Percentiles rank a stretch among this genome's conserved stretches.
These are phyloP conservation scores for Matsumurasca onukii DNA, from an alignment of 1,140 invertebrate species.

Conservation along the genomic window DNA sequence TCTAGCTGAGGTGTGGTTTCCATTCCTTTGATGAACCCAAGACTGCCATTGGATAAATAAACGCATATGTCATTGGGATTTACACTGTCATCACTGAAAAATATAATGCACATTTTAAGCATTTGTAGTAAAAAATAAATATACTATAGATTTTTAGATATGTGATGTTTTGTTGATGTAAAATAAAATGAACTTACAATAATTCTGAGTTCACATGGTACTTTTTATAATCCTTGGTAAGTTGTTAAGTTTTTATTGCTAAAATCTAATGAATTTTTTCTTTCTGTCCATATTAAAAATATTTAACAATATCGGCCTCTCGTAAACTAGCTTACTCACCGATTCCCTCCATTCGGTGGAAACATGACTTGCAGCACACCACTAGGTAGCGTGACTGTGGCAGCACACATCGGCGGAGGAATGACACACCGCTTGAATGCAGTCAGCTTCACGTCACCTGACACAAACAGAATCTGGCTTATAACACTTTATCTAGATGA, in stretches of 20 bases:
- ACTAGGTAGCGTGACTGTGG: slow-evolving; percentile 41
- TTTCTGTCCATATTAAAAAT: no score
- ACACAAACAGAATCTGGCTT: slow-evolving; percentile 28
- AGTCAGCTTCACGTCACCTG: slow-evolving; percentile 55
- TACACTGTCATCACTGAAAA: not conserved
- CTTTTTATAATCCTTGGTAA: no score
- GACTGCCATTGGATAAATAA: not conserved
- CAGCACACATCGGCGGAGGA: slow-evolving; percentile 59
- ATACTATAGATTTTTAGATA: no score
- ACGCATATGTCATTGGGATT: slow-evolving; percentile 10
- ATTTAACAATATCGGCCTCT: no score
- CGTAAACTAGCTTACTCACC: no score
- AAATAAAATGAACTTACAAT: no score
- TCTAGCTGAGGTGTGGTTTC: not conserved
- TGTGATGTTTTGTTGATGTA: no score
- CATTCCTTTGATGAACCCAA: not conserved
- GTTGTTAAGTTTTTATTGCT: no score
- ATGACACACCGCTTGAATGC: slow-evolving; percentile 55
- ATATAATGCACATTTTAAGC: not conserved
- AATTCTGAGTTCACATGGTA: no score
- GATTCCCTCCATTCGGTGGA: slow-evolving; percentile 31
- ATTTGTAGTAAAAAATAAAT: not conserved
- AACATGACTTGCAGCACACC: slow-evolving; percentile 48
- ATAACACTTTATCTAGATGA: no score
- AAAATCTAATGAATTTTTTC: no score